Evolutionary conservation across 2,888 invertebrate genomes (phyloP), one percentile per base, ranked within the genome.

Genomic region (Hyposoter dolosus): DNA sequence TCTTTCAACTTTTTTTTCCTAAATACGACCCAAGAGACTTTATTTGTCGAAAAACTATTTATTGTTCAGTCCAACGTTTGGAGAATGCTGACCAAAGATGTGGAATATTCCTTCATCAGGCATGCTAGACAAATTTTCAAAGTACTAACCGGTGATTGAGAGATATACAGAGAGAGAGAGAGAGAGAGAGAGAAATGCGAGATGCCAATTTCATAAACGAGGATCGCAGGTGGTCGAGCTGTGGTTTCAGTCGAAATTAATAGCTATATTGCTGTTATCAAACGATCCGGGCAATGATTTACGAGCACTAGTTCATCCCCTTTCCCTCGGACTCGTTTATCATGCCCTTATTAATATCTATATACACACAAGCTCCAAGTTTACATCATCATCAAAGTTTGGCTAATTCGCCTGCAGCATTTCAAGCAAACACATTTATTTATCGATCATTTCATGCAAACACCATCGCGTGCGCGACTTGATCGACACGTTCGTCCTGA

Each of bases 241-340:
- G 72, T 68, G 81, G 84, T 63, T 77, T 66, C 75, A 43, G 68
- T 72, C 60, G 63, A 56, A 81, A 74, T 72, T 87, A 86, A 84
- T 68, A 86, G 81, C 71, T 77, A 83, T 88, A 87, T 81, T 76
- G 81, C 77, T 56, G 40, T 68, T 78, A 68, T 78, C 40, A 53
- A 68, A 66, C 60, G 87, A 63, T 79, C 78, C 68, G 60, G 56
- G 40, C 32, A 68, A 88, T 88, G 88, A 88, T 88, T 87, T 83
- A 88, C 82, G 72, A 82, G 60, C 19, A 28, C 60, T 19, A 47
- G 83, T 72, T 78, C 63, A 71, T 47, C 35, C 77, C 43, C 53
- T 17, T 28, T 47, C 65, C 19, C 60, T 76, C 28, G 35, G 15
- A 45, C 69, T 82, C 72, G 47, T 43, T 65, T 53, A 28, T 83